Evolutionary conservation across 2,888 invertebrate genomes (phyloP).

Genomic region (Scelioninae gen. 1): DNA sequence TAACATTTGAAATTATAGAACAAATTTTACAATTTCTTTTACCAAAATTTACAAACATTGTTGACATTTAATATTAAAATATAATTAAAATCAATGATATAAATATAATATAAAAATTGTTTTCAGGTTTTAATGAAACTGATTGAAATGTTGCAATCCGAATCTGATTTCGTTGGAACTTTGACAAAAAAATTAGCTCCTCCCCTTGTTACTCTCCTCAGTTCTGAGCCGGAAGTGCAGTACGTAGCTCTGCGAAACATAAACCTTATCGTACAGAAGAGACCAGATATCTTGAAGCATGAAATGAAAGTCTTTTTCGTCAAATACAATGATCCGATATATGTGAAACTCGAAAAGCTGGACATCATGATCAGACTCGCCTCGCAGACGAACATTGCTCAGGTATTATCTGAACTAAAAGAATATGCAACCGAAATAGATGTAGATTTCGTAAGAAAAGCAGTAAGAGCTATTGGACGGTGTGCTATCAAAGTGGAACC

Average conservation of each 20-base stretch:
- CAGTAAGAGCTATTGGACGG: slow-evolving; percentile 98
- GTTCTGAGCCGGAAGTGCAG: slow-evolving; percentile 99
- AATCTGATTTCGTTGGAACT: slow-evolving; percentile 96
- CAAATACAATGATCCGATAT: slow-evolving; percentile 99
- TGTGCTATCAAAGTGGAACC: slow-evolving; percentile 99
- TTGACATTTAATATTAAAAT: too few species aligned
- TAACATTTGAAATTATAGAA: too few species aligned
- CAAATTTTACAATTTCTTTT: too few species aligned
- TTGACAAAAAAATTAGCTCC: slow-evolving; percentile 98
- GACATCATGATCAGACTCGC: slow-evolving; percentile 99
- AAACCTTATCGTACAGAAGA: slow-evolving; percentile 99
- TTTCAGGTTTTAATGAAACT: slow-evolving; percentile 95
- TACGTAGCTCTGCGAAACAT: slow-evolving; percentile 99
- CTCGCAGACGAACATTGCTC: slow-evolving; percentile 98
- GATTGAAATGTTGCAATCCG: slow-evolving; percentile 97
- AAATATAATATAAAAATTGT: too few species aligned
- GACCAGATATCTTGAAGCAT: slow-evolving; percentile 98
- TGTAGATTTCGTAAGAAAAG: slow-evolving; percentile 99
- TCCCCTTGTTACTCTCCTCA: slow-evolving; percentile 98
- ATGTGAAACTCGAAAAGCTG: slow-evolving; percentile 98
- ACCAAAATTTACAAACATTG: too few species aligned
- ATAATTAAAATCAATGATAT: too few species aligned
- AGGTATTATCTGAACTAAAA: slow-evolving; percentile 98
- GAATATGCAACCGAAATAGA: slow-evolving; percentile 99
- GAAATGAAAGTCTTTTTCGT: slow-evolving; percentile 99